Base-by-base conservation (phyloP, 2,888 invertebrate species). In the Callinectes sapidus region DNA sequence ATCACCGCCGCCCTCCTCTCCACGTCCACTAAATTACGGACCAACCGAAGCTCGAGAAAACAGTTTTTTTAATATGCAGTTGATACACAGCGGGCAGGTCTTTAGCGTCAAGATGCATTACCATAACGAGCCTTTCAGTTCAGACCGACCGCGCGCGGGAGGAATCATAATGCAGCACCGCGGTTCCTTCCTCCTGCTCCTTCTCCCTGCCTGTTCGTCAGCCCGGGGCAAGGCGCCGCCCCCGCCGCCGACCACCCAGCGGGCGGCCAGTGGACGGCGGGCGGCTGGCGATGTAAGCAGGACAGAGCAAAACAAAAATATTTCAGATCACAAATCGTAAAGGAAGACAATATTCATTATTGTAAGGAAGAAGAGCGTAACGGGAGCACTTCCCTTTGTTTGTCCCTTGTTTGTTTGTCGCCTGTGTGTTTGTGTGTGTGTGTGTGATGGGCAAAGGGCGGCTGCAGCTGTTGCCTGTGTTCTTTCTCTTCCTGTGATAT, bases 311-410 rank as follows among this genome's bases (percentile, higher is more conserved):
- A 32, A 61, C 71, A 88, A 18, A 14, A 61, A 32, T 55, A 54
- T 81, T 88, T 77, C 14, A 54, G 55, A 35, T 18, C 8, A 91
- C 54, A 88, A 89, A 81, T 42, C 81, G 88, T 88, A 54, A 89
- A n/a, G 48, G 48, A 66, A 18, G 10, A 90, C n/a, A 61, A 86
- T 85, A 87, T 90, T 90, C 86, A 90, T 61, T 87, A 61, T 87
- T 66, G 5, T 90, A 55, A 55, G 66, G 35, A 32, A 71, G 54
- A 14, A 35, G 90, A 77, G 16, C 32, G 54, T 90, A 55, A 48
- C 54, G 85, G 18, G 54, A 35, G 32, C 85, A 55, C 55, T 90
- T 90, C 55, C 85, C 90, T 14, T 32, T 90, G 90, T 85, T 90
- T 85, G 85, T 90, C 85, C 18, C 85, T 2, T 61, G 61, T 23